phyloP scores from a whole-genome alignment of 2,888 invertebrate genomes.

The Diplolepis rosae region DNA sequence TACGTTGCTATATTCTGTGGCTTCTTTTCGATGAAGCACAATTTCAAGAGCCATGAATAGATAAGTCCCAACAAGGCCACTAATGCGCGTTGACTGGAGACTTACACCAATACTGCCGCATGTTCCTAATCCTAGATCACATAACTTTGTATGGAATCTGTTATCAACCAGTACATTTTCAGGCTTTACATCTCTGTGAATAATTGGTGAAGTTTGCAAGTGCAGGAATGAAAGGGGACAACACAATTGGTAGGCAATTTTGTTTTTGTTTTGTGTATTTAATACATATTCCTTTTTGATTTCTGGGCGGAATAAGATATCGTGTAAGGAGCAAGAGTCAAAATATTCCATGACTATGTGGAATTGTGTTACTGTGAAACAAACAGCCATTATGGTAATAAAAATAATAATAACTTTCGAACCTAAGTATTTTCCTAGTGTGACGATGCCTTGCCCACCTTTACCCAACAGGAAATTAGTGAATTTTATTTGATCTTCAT shows the following conservation, averaged over 20 bases:
- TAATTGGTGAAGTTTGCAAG: conserved; percentile 30
- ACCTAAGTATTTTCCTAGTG: conserved; percentile 34
- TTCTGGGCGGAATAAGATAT: conserved; percentile 33
- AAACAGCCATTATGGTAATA: conserved; percentile 33
- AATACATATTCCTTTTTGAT: conserved; percentile 24
- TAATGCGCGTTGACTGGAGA: not conserved
- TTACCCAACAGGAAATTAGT: not conserved
- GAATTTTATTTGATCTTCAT: not conserved
- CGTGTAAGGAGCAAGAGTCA: conserved; percentile 22
- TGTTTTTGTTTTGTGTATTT: conserved; percentile 1
- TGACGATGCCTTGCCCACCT: conserved; percentile 34
- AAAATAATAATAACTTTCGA: conserved; percentile 38
- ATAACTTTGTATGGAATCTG: conserved; percentile 29
- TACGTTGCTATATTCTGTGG: conserved; percentile 32
- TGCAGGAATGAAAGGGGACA: conserved; percentile 34
- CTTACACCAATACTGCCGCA: not conserved
- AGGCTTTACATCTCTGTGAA: conserved; percentile 41
- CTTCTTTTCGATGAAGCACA: conserved; percentile 13
- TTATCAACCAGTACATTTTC: conserved; percentile 37
- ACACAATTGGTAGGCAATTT: conserved; percentile 34
- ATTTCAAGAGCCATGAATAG: conserved; percentile 42
- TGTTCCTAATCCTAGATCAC: conserved; percentile 21
- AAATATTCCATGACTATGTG: conserved; percentile 43
- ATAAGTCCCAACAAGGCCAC: conserved; percentile 28
- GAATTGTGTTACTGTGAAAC: conserved; percentile 20